Evolutionary conservation across 2,113 vertebrate species (phyloP).

Genomic region (Bujurquina vittata): DNA sequence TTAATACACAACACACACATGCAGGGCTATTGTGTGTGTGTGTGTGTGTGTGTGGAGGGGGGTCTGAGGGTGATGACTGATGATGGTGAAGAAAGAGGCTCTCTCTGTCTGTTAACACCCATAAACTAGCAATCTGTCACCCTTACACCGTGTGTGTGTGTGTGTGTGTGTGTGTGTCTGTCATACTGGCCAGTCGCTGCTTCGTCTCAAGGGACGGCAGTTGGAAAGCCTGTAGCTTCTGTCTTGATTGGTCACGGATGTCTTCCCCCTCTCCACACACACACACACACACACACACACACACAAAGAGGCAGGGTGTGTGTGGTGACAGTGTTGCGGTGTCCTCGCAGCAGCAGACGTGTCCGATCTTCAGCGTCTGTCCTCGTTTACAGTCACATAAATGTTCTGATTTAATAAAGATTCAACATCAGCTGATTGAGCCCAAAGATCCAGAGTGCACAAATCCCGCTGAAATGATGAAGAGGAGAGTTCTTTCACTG

Average conservation of each 20-base stretch:
- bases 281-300: constrained; percentile 7
- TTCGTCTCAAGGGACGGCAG: constrained; percentile 65
- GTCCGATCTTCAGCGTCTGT: constrained; percentile 48
- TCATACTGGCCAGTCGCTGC: constrained; percentile 44
- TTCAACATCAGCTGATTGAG: not conserved
- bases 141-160: constrained; percentile 19
- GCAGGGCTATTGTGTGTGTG: constrained; percentile 7
- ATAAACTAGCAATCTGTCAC: constrained; percentile 79
- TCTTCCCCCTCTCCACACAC: constrained; percentile 28
- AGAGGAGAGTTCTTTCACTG: not conserved
- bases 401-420: constrained; percentile 13
- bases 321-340: not conserved
- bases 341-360: constrained; percentile 56
- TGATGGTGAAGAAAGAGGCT: constrained; percentile 71
- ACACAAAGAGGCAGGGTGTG: constrained; percentile 9
- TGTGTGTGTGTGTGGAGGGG: constrained; percentile 22
- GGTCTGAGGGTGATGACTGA: constrained; percentile 65
- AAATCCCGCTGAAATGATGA: not conserved
- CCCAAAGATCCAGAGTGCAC: not conserved
- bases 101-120: constrained; percentile 76
- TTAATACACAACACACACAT: constrained; percentile 33
- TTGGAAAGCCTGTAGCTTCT: constrained; percentile 75
- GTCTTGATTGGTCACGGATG: constrained; percentile 74
- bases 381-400: constrained; percentile 36
- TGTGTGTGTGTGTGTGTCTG: constrained; percentile 29